These are phyloP conservation scores for Sinonovacula constricta DNA, from an alignment of 1,140 invertebrate genomes.

Conservation along the genomic window DNA sequence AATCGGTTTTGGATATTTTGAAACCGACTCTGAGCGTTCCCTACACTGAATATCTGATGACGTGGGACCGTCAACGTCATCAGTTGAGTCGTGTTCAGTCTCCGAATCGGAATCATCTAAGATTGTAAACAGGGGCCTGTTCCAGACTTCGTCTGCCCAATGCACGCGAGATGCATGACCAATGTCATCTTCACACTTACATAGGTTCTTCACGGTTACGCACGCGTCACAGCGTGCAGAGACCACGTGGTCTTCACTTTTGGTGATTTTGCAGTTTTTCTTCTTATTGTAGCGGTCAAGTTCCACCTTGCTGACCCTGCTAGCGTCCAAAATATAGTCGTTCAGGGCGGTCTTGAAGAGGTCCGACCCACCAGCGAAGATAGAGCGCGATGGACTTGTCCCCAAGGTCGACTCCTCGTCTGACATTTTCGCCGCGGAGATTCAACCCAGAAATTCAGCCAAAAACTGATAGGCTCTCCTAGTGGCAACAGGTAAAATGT, in stretches of 20 bases:
- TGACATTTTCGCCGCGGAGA: conserved; percentile 6
- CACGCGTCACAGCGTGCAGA: conserved; percentile 35
- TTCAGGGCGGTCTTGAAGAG: conserved; percentile 35
- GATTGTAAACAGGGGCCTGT: conserved; percentile 27
- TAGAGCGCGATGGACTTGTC: background rate
- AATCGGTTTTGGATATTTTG: conserved; percentile 37
- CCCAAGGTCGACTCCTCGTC: background rate
- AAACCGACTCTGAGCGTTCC: background rate
- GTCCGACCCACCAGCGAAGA: conserved; percentile 8
- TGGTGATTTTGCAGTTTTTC: conserved; percentile 5
- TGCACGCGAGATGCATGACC: conserved; percentile 29
- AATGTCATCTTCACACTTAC: conserved; percentile 34
- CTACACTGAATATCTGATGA: background rate
- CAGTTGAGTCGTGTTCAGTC: conserved; percentile 3
- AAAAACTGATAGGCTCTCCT: background rate
- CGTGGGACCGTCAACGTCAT: conserved; percentile 3
- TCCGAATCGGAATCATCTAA: background rate
- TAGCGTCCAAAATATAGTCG: conserved; percentile 21
- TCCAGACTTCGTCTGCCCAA: conserved; percentile 49
- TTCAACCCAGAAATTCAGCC: background rate
- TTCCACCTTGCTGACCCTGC: conserved; percentile 34
- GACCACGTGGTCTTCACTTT: conserved; percentile 12
- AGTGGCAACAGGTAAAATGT: background rate
- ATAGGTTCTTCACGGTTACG: conserved; percentile 11
- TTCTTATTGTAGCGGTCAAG: conserved; percentile 37